phyloP scores from a whole-genome alignment of 2,888 invertebrate species.

The Sesamia inferens region DNA sequence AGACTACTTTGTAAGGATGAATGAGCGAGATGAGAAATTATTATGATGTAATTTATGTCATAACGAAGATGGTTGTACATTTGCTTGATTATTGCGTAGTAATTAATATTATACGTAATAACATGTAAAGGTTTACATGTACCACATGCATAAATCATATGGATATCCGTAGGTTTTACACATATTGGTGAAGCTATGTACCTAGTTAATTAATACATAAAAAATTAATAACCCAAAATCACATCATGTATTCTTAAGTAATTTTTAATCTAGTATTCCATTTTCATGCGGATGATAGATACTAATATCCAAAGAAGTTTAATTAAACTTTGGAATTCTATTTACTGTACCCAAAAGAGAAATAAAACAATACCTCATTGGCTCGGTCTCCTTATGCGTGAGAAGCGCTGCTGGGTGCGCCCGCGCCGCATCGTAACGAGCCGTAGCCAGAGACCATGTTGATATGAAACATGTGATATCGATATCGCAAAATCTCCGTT shows the following conservation, averaged over 20 bases:
- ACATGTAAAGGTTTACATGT: background rate
- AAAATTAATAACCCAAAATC: background rate
- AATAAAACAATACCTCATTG: constrained; percentile 45
- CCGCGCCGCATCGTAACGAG: constrained; percentile 30
- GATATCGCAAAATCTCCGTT: constrained; percentile 46
- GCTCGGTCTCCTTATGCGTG: constrained; percentile 23
- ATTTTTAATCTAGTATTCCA: background rate
- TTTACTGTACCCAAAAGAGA: constrained; percentile 25
- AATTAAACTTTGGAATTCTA: constrained; percentile 18
- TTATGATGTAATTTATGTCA: constrained; percentile 27
- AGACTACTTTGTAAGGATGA: constrained; percentile 41
- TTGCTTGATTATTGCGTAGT: background rate
- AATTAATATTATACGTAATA: background rate
- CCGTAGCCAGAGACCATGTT: constrained; percentile 36
- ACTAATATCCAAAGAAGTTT: constrained; percentile 4
- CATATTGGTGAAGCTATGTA: too few relatives aligned
- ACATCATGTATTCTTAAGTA: background rate
- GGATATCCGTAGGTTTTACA: too few relatives aligned
- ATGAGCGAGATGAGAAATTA: constrained; percentile 33
- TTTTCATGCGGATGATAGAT: background rate
- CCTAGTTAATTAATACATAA: too few relatives aligned
- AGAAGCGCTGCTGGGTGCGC: constrained; percentile 37
- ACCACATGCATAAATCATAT: background rate
- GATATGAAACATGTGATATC: constrained; percentile 54
- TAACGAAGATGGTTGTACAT: background rate